Conservation (phyloP, 2,888 invertebrate genomes). For the Drepana falcataria region DNA sequence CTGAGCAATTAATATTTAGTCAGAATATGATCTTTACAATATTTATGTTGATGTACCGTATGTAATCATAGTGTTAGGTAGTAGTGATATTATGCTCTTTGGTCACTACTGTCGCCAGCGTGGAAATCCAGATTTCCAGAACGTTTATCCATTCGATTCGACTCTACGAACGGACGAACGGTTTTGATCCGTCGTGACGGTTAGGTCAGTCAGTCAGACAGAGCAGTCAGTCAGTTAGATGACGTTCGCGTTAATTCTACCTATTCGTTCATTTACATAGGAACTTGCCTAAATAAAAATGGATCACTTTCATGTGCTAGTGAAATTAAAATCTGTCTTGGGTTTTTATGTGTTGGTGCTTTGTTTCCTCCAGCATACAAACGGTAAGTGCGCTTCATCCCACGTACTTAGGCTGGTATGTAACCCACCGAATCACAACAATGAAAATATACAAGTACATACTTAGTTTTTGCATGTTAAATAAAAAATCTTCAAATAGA, state of each 20-base stretch:
- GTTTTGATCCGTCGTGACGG: too few species aligned
- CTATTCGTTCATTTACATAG: constrained; percentile 15
- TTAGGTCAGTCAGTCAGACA: too few species aligned
- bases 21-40: too few species aligned
- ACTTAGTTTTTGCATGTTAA: too few species aligned
- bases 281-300: constrained; percentile 28
- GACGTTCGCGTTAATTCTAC: constrained; percentile 25
- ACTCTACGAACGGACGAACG: too few species aligned
- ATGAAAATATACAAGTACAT: constrained; percentile 11
- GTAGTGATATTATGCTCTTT: too few species aligned
- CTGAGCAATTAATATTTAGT: too few species aligned
- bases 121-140: neutral
- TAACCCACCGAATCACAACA: too few species aligned
- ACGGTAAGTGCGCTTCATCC: constrained; percentile 32
- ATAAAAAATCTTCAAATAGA: too few species aligned
- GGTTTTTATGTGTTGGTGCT: constrained; percentile 29
- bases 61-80: too few species aligned
- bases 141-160: neutral
- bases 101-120: neutral
- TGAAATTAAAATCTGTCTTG: constrained; percentile 28
- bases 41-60: too few species aligned
- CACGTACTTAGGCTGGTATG: constrained; percentile 6
- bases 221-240: constrained; percentile 19
- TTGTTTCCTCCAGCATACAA: constrained; percentile 21
- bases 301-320: constrained; percentile 36